phyloP scores from a whole-genome alignment of 1,140 invertebrate species.

The Semibalanus balanoides region DNA sequence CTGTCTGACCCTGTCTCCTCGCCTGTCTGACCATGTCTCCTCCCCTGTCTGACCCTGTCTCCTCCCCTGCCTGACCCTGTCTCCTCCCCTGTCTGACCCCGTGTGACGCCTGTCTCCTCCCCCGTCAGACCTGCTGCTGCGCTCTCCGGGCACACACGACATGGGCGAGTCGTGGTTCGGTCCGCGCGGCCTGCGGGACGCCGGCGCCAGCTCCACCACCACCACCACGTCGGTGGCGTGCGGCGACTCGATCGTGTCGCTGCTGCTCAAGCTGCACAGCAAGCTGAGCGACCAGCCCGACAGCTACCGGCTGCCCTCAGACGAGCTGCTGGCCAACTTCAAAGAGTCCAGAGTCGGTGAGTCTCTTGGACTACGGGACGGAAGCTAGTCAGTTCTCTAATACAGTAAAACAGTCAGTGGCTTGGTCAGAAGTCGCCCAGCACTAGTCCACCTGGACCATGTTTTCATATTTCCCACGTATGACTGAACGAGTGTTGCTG shows the following conservation, averaged over 20 bases:
- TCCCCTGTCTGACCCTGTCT: no score
- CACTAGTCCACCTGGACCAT: no score
- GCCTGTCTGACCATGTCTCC: no score
- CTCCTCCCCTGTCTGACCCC: neutral
- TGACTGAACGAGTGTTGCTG: no score
- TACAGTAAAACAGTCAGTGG: no score
- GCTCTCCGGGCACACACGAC: slow-evolving; percentile 12
- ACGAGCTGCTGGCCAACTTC: slow-evolving; percentile 11
- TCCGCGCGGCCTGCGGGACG: neutral
- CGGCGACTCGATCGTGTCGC: slow-evolving; percentile 80
- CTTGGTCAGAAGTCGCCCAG: no score
- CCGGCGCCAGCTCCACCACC: neutral
- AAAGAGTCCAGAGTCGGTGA: neutral
- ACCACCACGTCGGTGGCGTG: slow-evolving; percentile 7
- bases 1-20: no score
- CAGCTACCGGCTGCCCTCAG: slow-evolving; percentile 45
- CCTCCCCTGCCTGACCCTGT: no score
- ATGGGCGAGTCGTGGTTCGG: slow-evolving; percentile 5
- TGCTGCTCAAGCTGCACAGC: slow-evolving; percentile 82
- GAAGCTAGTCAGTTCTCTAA: no score
- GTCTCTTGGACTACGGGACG: no score
- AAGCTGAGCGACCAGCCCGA: slow-evolving; percentile 68
- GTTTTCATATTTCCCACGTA: no score
- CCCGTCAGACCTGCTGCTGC: slow-evolving; percentile 9
- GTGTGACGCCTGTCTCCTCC: neutral